Conservation (phyloP, 2,113 vertebrate species). For the Acanthochromis polyacanthus region DNA sequence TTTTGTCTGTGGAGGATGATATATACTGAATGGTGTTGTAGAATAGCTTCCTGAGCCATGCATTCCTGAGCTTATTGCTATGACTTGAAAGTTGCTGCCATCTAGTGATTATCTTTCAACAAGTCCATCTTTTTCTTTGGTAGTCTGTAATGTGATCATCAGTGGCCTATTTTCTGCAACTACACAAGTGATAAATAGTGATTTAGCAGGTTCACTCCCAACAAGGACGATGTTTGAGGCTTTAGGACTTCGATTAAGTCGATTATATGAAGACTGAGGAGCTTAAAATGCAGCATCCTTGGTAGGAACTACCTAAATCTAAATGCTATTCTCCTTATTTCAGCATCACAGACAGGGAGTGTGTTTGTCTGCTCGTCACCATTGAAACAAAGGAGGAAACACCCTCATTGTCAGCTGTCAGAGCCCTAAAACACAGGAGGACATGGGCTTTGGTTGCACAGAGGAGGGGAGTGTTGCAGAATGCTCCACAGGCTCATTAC, state of each 20-base stretch:
- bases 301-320: neutral
- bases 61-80: neutral
- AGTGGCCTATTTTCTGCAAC: neutral
- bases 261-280: neutral
- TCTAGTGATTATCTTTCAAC: conserved; percentile 30
- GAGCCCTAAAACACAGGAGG: conserved; percentile 29
- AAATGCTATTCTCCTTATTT: neutral
- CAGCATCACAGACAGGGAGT: conserved; percentile 13
- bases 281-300: neutral
- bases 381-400: conserved; percentile 61
- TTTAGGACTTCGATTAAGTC: neutral
- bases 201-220: neutral
- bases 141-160: neutral
- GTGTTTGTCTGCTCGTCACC: neutral
- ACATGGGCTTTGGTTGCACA: conserved; percentile 33
- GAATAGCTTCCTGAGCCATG: neutral
- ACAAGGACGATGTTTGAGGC: neutral
- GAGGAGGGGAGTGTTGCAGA: conserved; percentile 53
- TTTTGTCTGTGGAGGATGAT: neutral
- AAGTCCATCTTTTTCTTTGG: neutral
- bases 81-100: conserved; percentile 53
- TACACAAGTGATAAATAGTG: neutral
- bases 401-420: conserved; percentile 43
- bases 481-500: conserved; percentile 55
- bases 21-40: neutral